A percentile compares a stretch with the other conserved stretches of the same genome.
Conservation (phyloP, 1,140 invertebrate species). For the Zaprionus nigranus region DNA sequence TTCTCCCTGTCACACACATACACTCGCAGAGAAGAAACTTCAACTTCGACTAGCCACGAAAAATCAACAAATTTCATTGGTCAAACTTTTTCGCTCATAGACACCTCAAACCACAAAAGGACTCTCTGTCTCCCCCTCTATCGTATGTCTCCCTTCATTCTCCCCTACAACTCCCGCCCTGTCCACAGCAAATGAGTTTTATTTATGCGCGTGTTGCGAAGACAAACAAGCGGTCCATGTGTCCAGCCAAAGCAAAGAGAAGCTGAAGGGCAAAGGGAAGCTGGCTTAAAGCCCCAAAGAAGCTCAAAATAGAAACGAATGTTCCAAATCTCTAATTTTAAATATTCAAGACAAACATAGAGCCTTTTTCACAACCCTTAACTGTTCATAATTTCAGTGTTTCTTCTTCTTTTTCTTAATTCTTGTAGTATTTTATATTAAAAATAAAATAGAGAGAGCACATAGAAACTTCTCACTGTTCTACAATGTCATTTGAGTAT, state of each 20-base stretch:
- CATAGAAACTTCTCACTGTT: neutral
- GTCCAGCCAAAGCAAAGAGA: neutral
- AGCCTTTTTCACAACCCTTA: neutral
- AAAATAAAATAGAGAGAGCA: neutral
- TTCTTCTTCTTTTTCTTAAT: neutral
- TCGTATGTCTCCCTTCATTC: neutral
- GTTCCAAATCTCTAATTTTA: neutral
- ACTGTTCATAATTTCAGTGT: neutral
- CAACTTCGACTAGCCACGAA: conserved; percentile 44
- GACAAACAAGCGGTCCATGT: conserved; percentile 53
- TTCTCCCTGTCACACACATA: neutral
- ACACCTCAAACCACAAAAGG: neutral
- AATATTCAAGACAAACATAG: neutral
- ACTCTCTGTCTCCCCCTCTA: neutral
- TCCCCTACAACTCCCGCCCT: neutral
- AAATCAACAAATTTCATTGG: conserved; percentile 79
- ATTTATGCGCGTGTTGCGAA: conserved; percentile 73
- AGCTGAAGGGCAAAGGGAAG: neutral
- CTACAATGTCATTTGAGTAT: too few relatives aligned
- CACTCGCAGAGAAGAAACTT: conserved; percentile 34
- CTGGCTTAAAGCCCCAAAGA: conserved; percentile 29
- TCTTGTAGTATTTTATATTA: neutral
- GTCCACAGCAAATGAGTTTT: conserved; percentile 64
- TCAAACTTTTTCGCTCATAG: conserved; percentile 63
- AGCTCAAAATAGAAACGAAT: conserved; percentile 1